These are phyloP conservation scores for Clostera curtula DNA, from an alignment of 2,888 invertebrate genomes.

Conservation along the genomic window DNA sequence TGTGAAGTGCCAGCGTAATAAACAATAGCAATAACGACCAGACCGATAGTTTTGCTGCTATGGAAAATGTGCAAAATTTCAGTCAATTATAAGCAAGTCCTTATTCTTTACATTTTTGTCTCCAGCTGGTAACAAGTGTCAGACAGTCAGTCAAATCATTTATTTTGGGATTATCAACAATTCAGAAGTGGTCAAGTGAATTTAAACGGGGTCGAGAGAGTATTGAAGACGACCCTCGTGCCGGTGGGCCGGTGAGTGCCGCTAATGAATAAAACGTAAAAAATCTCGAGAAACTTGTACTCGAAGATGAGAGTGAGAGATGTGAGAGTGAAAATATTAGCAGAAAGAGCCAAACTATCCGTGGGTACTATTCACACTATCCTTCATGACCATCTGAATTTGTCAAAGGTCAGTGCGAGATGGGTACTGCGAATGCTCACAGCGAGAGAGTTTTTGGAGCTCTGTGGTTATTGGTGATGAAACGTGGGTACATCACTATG, in stretches of 20 bases:
- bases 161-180: neutral
- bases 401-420: neutral
- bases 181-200: neutral
- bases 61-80: too few species aligned
- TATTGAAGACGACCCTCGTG: neutral
- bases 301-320: neutral
- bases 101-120: too few species aligned
- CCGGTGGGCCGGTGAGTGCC: neutral
- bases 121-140: too few species aligned
- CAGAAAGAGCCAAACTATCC: too few species aligned
- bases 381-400: neutral
- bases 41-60: too few species aligned
- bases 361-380: neutral
- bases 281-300: neutral
- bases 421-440: neutral
- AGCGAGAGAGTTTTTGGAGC: neutral
- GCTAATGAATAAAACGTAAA: neutral
- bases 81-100: too few species aligned
- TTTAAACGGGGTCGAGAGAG: too few species aligned
- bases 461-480: neutral
- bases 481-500: constrained; percentile 8
- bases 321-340: too few species aligned
- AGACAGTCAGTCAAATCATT: too few species aligned
- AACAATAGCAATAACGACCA: too few species aligned
- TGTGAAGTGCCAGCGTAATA: too few species aligned